These are phyloP conservation scores for Dermatemys mawii DNA, from an alignment of 2,113 vertebrate species.

Conservation along the genomic window DNA sequence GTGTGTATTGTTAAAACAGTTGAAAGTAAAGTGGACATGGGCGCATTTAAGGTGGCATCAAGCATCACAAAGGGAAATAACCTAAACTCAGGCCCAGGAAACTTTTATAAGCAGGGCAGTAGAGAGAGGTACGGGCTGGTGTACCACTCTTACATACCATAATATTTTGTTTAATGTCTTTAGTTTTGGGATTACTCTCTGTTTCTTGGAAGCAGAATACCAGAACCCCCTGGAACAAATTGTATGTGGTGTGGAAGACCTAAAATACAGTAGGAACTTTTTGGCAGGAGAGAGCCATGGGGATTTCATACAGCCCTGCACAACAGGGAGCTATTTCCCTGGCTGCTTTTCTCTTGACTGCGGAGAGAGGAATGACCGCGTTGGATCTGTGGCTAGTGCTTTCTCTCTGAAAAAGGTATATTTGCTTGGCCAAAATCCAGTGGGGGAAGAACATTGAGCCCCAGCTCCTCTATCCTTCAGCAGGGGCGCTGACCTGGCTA, in stretches of 20 bases:
- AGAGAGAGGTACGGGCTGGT: not conserved
- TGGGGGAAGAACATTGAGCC: not conserved
- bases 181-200: not conserved
- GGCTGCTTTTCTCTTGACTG: not conserved
- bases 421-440: not conserved
- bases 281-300: not conserved
- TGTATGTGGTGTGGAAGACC: not conserved
- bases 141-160: not conserved
- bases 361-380: not conserved
- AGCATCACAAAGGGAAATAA: not conserved
- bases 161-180: not conserved
- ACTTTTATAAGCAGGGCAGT: not conserved
- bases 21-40: not conserved
- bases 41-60: not conserved
- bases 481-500: not conserved
- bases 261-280: not conserved
- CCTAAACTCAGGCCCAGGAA: not conserved
- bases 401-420: not conserved
- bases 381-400: not conserved
- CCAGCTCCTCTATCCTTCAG: not conserved
- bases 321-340: not conserved
- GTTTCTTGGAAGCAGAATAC: not conserved
- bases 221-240: not conserved
- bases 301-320: not conserved
- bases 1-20: not conserved